These are phyloP conservation scores for Holcopasites calliopsidis DNA, from an alignment of 1,140 invertebrate species.

Conservation along the genomic window DNA sequence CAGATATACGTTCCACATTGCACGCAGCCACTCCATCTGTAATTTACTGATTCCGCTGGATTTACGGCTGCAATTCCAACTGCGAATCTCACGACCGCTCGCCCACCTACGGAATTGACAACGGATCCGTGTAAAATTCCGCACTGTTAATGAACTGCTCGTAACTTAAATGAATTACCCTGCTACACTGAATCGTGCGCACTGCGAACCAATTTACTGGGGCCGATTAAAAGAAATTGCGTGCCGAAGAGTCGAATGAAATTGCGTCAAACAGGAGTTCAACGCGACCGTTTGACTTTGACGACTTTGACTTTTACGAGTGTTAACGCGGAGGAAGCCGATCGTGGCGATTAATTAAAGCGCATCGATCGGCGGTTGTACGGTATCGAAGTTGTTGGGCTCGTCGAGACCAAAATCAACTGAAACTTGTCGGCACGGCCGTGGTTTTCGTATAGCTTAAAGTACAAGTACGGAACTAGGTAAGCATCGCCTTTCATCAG, in stretches of 20 bases:
- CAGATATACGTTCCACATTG: constrained; percentile 33
- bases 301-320: constrained; percentile 16
- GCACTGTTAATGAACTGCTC: neutral
- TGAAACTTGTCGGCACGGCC: neutral
- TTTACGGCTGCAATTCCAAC: constrained; percentile 62
- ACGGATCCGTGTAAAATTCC: neutral
- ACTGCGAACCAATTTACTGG: too few relatives aligned
- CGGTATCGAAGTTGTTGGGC: neutral
- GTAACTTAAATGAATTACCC: neutral
- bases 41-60: constrained; percentile 50
- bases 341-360: constrained; percentile 46
- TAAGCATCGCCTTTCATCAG: neutral
- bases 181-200: neutral
- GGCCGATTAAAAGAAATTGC: too few relatives aligned
- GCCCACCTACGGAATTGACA: constrained; percentile 31
- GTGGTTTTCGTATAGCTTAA: constrained; percentile 8
- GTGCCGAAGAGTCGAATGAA: too few relatives aligned
- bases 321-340: neutral
- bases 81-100: constrained; percentile 45
- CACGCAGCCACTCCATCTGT: constrained; percentile 14
- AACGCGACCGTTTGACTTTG: neutral
- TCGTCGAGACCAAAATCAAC: constrained; percentile 22
- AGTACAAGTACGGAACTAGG: neutral
- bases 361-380: constrained; percentile 17
- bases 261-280: neutral